Evolutionary conservation across 1,140 invertebrate species (phyloP), one percentile per base, ranked within the genome.

Genomic region (Calephelis virginiensis): DNA sequence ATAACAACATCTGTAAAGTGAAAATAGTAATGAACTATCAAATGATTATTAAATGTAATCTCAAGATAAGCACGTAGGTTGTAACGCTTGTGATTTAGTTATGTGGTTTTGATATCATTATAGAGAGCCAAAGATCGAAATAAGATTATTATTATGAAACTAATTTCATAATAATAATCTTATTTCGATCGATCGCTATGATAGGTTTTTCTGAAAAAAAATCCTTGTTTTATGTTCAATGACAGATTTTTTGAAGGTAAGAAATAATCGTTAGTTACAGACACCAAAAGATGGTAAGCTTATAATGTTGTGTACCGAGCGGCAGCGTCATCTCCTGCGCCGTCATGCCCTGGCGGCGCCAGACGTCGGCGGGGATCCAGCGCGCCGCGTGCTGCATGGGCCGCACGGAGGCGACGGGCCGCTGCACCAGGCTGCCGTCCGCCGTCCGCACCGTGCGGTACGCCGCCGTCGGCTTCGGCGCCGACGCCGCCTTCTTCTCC

Each of bases 271-370:
- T 28, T 4, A 28, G 2, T 28, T 28, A 28, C 0, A 4, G 28
- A 28, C 28, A 28, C 28, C 3, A 4, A 28, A 28, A 28, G 28
- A 28, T 28, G 28, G 28, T 28, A 28, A 28, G 28, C 5, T 28
- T n/a, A n/a, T n/a, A n/a, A n/a, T n/a, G n/a, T n/a, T n/a, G n/a
- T n/a, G 28, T 28, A 62, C 95, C 95, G 74, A 96, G 92, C 5
- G 97, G 97, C 63, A 98, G 92, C 6, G 96, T 97, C 94, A 98
- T 97, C 88, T 98, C 97, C 87, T 98, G 97, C 43, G 97, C 97
- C 56, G 96, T 97, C 94, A 98, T 98, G 63, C 97, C 97, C 91
- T 98, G 97, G 40, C 96, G 91, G 75, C 97, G 96, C 95, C 96
- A 96, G 45, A 96, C 96, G 84, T 97, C 96, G 4, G 96, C 96